phyloP scores from a whole-genome alignment of 2,797 vertebrate species.

The Taenioides sp. region DNA sequence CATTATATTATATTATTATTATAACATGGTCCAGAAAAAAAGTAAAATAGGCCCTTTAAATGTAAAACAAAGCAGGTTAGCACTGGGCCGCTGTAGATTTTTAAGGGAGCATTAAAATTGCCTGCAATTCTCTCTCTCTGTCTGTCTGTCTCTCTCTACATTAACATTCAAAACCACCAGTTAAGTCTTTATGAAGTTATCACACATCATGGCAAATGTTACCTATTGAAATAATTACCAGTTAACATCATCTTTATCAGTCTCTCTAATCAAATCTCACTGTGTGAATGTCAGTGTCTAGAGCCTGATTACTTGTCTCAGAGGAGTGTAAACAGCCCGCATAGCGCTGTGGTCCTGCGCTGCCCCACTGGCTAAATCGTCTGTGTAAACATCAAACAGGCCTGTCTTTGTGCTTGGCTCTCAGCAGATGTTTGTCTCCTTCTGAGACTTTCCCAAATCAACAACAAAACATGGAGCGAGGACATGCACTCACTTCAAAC shows the following conservation, averaged over 20 bases:
- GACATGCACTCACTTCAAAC: slow-evolving; percentile 6
- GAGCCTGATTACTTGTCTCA: neutral
- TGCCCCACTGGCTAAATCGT: slow-evolving; percentile 16
- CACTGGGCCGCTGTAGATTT: too few relatives aligned
- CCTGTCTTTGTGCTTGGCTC: slow-evolving; percentile 11
- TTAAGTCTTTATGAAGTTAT: neutral
- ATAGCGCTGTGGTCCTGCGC: slow-evolving; percentile 5
- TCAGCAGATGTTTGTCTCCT: slow-evolving; percentile 42
- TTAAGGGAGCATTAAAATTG: too few relatives aligned
- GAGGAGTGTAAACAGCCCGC: neutral
- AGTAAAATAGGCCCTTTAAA: too few relatives aligned
- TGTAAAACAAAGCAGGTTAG: too few relatives aligned
- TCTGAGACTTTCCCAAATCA: slow-evolving; percentile 31
- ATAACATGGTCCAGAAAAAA: too few relatives aligned
- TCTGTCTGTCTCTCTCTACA: neutral
- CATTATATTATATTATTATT: too few relatives aligned
- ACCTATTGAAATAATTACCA: neutral
- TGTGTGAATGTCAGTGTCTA: neutral
- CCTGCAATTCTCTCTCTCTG: too few relatives aligned
- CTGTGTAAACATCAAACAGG: slow-evolving; percentile 35
- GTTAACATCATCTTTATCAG: neutral
- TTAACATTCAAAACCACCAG: neutral
- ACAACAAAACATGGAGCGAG: slow-evolving; percentile 24
- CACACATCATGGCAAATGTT: neutral
- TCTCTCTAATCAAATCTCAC: neutral